Percentiles rank a stretch among this genome's conserved stretches.
Evolutionary conservation across 2,797 vertebrate species (phyloP).

Genomic region (Cheirogaleus major): DNA sequence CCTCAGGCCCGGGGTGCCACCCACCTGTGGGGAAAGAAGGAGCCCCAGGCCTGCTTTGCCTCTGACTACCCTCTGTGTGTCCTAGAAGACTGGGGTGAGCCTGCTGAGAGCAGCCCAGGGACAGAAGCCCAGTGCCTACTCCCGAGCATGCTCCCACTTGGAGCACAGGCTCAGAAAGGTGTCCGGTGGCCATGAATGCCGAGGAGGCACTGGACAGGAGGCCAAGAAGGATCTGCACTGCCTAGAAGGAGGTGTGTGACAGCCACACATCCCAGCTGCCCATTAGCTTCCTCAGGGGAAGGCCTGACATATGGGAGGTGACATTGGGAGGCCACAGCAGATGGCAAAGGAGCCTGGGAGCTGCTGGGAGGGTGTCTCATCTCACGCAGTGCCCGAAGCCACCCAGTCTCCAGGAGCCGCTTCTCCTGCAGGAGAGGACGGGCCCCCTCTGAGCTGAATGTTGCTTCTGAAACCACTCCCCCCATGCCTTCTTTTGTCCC

Average conservation of each 20-base stretch:
- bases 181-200: not conserved
- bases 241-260: not conserved
- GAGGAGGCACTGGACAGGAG: not conserved
- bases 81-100: not conserved
- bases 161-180: not conserved
- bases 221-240: not conserved
- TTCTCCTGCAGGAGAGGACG: not conserved
- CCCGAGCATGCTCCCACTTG: no score
- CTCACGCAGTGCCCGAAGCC: not conserved
- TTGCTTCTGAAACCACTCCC: not conserved
- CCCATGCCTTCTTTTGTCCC: not conserved
- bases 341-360: slow-evolving; percentile 45
- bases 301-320: slow-evolving; percentile 40
- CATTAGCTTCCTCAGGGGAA: not conserved
- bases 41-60: not conserved
- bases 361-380: not conserved
- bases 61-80: not conserved
- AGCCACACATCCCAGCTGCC: not conserved
- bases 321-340: slow-evolving; percentile 39
- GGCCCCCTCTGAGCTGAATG: not conserved
- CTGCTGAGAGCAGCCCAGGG: not conserved
- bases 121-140: not conserved
- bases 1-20: not conserved
- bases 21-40: not conserved
- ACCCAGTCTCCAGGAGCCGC: not conserved